Conservation (phyloP, 2,888 invertebrate genomes). For the Oxycera nigricornis region DNA sequence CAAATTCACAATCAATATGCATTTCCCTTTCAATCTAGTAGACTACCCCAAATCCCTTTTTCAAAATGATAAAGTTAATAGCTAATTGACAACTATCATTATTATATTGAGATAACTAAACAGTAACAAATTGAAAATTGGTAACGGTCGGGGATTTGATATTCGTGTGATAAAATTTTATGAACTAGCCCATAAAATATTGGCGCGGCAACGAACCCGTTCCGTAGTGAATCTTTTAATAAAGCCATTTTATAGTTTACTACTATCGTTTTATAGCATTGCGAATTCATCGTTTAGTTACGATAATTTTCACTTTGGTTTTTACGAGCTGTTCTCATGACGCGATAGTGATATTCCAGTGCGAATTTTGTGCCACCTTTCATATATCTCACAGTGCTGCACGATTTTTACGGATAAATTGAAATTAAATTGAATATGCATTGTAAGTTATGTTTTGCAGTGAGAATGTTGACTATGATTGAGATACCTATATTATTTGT, state of each 20-base stretch:
- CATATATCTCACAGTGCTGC: too few relatives aligned
- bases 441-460: too few relatives aligned
- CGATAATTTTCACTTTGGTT: constrained; percentile 22
- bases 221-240: not conserved
- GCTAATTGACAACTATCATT: constrained; percentile 34
- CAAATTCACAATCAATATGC: too few relatives aligned
- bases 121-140: constrained; percentile 27
- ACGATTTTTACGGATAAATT: too few relatives aligned
- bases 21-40: too few relatives aligned
- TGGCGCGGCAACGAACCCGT: not conserved
- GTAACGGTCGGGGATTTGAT: constrained; percentile 27
- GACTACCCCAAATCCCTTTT: too few relatives aligned
- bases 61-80: constrained; percentile 17
- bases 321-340: too few relatives aligned
- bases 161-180: constrained; percentile 34
- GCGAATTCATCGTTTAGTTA: constrained; percentile 5
- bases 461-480: too few relatives aligned
- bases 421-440: not conserved
- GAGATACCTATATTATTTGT: too few relatives aligned
- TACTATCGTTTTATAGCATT: constrained; percentile 24
- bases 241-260: constrained; percentile 37
- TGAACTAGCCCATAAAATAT: constrained; percentile 29
- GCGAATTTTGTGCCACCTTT: too few relatives aligned
- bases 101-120: not conserved
- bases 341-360: too few relatives aligned